phyloP scores from a whole-genome alignment of 2,113 vertebrate species.

The Heptranchias perlo region DNA sequence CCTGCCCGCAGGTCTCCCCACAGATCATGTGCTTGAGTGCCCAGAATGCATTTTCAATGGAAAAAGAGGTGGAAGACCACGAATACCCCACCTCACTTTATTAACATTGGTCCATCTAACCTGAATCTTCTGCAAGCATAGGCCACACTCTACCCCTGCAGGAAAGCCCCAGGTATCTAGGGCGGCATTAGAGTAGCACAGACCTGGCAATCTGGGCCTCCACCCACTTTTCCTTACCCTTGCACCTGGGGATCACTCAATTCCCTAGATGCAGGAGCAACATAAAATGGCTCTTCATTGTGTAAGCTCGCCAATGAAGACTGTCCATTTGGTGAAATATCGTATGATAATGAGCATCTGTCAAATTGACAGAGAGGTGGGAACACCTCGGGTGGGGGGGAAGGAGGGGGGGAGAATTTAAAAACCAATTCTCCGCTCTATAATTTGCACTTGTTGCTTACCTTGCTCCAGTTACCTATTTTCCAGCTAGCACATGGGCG shows the following conservation, averaged over 20 bases:
- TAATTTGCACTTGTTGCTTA: conserved; percentile 46
- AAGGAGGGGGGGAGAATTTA: neutral
- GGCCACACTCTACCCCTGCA: neutral
- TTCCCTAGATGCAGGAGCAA: neutral
- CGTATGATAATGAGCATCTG: neutral
- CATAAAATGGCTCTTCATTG: neutral
- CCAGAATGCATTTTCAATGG: too few relatives aligned
- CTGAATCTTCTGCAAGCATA: neutral
- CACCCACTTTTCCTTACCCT: neutral
- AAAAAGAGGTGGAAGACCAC: neutral
- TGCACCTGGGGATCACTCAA: neutral
- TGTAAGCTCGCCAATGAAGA: neutral
- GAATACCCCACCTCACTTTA: neutral
- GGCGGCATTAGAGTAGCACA: neutral
- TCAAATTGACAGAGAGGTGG: neutral
- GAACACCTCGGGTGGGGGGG: neutral
- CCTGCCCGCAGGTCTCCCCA: neutral
- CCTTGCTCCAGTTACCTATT: conserved; percentile 83
- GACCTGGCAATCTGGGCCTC: too few relatives aligned
- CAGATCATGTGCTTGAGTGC: neutral
- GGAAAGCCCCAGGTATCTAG: neutral
- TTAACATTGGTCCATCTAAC: neutral
- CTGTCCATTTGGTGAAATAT: neutral
- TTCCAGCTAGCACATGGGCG: conserved; percentile 82
- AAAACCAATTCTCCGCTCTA: neutral